Evolutionary conservation across 2,888 invertebrate species (phyloP).

Genomic region (Ephialtes manifestator): DNA sequence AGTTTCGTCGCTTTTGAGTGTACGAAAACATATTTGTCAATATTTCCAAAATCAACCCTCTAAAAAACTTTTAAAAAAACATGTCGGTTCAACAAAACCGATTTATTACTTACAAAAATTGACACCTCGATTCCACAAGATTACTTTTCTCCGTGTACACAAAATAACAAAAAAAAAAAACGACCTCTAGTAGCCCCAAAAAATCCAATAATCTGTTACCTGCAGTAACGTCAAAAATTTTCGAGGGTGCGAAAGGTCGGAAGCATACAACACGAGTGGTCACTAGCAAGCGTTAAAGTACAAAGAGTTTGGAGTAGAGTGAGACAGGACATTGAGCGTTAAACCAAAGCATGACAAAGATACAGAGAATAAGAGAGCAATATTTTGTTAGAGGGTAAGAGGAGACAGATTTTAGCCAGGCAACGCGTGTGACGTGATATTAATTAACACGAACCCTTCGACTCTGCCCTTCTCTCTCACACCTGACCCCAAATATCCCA

Average conservation of each 20-base stretch:
- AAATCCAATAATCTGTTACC: background rate
- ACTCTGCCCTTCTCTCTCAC: slow-evolving; percentile 69
- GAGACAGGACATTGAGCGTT: background rate
- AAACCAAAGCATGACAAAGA: slow-evolving; percentile 12
- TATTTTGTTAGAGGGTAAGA: slow-evolving; percentile 72
- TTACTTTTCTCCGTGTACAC: no score
- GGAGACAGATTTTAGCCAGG: slow-evolving; percentile 82
- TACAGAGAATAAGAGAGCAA: slow-evolving; percentile 65
- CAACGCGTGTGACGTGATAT: slow-evolving; percentile 85
- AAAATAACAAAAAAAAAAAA: no score
- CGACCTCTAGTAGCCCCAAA: no score
- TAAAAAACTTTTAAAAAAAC: no score
- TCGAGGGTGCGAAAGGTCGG: background rate
- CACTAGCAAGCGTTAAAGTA: slow-evolving; percentile 3
- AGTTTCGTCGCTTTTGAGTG: no score
- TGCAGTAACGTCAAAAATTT: background rate
- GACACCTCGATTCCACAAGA: no score
- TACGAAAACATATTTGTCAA: no score
- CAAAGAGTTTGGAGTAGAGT: background rate
- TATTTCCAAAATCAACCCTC: no score
- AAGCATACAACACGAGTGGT: slow-evolving; percentile 13
- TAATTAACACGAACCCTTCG: slow-evolving; percentile 86
- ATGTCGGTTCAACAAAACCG: no score
- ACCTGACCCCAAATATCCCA: slow-evolving; percentile 67
- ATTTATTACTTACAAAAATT: no score